These are phyloP conservation scores for Proterorhinus semilunaris DNA, from an alignment of 2,113 vertebrate species.

Conservation along the genomic window DNA sequence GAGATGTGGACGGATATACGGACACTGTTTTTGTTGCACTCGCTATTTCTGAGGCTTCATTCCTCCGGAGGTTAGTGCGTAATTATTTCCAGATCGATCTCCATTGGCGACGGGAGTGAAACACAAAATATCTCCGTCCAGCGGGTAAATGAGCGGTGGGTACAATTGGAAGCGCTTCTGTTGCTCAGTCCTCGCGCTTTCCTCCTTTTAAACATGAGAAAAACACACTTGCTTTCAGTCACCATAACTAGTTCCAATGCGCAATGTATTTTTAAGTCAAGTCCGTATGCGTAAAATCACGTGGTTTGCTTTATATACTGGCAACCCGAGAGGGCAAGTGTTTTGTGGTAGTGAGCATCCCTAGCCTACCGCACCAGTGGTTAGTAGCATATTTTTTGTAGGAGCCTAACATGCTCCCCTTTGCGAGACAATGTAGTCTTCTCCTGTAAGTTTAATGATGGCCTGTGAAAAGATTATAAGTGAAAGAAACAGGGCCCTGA, in stretches of 20 bases:
- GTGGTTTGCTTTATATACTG: background rate
- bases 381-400: constrained; percentile 9
- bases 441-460: background rate
- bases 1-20: constrained; percentile 77
- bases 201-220: background rate
- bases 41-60: constrained; percentile 60
- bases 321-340: constrained; percentile 34
- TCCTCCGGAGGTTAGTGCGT: constrained; percentile 63
- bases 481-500: constrained; percentile 23
- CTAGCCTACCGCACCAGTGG: constrained; percentile 45
- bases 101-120: constrained; percentile 8
- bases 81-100: background rate
- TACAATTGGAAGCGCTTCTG: constrained; percentile 27
- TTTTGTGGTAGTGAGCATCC: constrained; percentile 44
- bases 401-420: background rate
- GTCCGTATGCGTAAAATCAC: background rate
- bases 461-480: background rate
- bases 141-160: constrained; percentile 16
- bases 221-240: background rate
- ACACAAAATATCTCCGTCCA: background rate
- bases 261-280: background rate
- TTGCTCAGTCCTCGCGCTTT: constrained; percentile 1
- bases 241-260: background rate
- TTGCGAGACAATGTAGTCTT: background rate
- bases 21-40: constrained; percentile 69